Evolutionary conservation across 2,888 invertebrate genomes (phyloP).

Genomic region (Belgica antarctica): DNA sequence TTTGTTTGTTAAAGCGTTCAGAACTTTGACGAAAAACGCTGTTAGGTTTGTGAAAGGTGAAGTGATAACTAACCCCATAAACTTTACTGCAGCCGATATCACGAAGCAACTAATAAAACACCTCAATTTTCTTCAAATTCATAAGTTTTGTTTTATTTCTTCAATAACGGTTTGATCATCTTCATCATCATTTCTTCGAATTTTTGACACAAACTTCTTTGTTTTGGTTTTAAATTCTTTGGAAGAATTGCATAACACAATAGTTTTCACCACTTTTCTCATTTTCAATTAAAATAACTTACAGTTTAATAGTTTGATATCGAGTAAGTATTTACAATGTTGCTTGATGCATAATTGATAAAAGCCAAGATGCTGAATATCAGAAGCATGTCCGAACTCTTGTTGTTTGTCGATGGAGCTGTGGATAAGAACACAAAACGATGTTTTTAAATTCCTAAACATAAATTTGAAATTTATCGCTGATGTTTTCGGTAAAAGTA

Average conservation of each 20-base stretch:
- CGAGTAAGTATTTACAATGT: conserved; percentile 18
- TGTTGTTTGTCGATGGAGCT: not conserved
- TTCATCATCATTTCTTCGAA: no score
- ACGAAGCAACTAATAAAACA: no score
- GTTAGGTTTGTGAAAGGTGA: no score
- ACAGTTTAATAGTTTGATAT: not conserved
- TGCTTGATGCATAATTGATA: conserved; percentile 6
- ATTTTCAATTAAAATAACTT: conserved; percentile 12
- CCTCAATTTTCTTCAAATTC: no score
- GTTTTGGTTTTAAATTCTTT: no score
- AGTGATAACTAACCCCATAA: no score
- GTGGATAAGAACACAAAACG: not conserved
- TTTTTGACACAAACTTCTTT: no score
- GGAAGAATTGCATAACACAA: not conserved
- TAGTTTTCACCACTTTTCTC: not conserved
- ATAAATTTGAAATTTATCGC: conserved; percentile 10
- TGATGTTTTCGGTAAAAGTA: not conserved
- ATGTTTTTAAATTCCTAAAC: not conserved
- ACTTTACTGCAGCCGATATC: no score
- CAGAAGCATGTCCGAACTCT: not conserved
- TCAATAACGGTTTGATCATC: no score
- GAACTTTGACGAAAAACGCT: no score
- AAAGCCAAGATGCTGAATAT: conserved; percentile 4
- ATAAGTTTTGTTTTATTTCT: no score
- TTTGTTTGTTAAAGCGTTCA: no score